phyloP scores from a whole-genome alignment of 2,797 vertebrate species.

The Percopsis omiscomaycus region DNA sequence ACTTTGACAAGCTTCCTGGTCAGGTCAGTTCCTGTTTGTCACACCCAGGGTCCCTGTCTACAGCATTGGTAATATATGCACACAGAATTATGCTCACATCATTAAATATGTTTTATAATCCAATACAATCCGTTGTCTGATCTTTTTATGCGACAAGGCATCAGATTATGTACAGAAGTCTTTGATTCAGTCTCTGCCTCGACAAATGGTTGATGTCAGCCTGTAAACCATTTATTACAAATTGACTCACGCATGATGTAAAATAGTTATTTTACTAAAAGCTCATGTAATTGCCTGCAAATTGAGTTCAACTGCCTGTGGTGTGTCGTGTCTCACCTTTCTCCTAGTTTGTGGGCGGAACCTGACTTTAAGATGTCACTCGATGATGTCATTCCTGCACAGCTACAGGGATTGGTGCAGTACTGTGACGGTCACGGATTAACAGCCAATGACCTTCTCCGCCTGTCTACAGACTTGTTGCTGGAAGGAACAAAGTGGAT shows the following conservation, averaged over 20 bases:
- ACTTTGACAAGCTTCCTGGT: constrained; percentile 35
- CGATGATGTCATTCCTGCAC: constrained; percentile 33
- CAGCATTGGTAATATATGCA: constrained; percentile 13
- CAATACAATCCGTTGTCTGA: constrained; percentile 3
- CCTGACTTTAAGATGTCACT: constrained; percentile 18
- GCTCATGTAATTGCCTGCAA: constrained; percentile 13
- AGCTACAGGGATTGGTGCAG: constrained; percentile 44
- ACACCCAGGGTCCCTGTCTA: constrained; percentile 26
- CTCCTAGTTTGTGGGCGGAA: neutral
- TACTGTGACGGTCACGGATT: neutral
- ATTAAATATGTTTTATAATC: constrained; percentile 48
- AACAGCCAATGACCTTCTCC: constrained; percentile 41
- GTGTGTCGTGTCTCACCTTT: neutral
- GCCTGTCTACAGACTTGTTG: constrained; percentile 55
- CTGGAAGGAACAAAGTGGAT: constrained; percentile 40
- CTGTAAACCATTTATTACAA: neutral
- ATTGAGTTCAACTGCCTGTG: neutral
- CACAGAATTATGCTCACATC: constrained; percentile 10
- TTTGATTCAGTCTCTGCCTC: constrained; percentile 19
- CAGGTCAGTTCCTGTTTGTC: constrained; percentile 35
- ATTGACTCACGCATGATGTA: constrained; percentile 47
- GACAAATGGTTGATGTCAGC: constrained; percentile 18
- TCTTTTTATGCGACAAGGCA: constrained; percentile 2
- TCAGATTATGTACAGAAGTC: neutral
- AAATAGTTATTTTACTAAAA: neutral